Percentiles rank a stretch among this genome's conserved stretches.
phyloP scores from a whole-genome alignment of 1,140 invertebrate genomes.

The Zaprionus africanus region DNA sequence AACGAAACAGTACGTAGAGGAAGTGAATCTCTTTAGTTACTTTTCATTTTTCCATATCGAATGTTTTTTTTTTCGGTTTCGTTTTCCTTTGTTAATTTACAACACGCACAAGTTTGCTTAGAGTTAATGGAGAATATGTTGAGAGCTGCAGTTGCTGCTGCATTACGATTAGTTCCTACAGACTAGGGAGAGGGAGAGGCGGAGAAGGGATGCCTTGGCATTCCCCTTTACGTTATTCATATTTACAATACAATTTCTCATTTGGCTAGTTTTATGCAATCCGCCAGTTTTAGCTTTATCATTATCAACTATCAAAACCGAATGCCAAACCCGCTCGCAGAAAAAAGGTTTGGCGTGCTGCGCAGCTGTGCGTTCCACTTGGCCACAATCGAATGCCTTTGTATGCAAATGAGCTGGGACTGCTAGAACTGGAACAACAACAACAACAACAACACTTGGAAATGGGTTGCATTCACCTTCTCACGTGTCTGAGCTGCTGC shows the following conservation, averaged over 20 bases:
- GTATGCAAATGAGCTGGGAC: slow-evolving; percentile 72
- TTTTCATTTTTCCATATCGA: neutral
- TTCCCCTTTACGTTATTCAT: slow-evolving; percentile 29
- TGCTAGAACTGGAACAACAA: slow-evolving; percentile 8
- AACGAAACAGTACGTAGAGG: slow-evolving; percentile 12
- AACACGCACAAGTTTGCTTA: slow-evolving; percentile 75
- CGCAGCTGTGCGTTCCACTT: slow-evolving; percentile 52
- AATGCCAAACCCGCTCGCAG: slow-evolving; percentile 37
- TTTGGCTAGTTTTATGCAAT: slow-evolving; percentile 43
- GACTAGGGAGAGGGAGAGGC: slow-evolving; percentile 21
- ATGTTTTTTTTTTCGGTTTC: slow-evolving; percentile 1
- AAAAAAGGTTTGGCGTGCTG: slow-evolving; percentile 28
- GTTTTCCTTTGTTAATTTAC: slow-evolving; percentile 61
- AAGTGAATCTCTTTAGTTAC: slow-evolving; percentile 39
- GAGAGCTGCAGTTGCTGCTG: slow-evolving; percentile 23
- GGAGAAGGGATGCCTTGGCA: slow-evolving; percentile 2
- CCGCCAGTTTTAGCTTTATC: slow-evolving; percentile 22
- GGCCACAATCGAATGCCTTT: slow-evolving; percentile 70
- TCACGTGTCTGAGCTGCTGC: neutral
- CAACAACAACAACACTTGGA: neutral
- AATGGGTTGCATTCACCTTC: slow-evolving; percentile 40
- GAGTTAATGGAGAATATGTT: slow-evolving; percentile 64
- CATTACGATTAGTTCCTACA: slow-evolving; percentile 28
- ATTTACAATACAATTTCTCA: slow-evolving; percentile 51
- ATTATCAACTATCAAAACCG: slow-evolving; percentile 38